Evolutionary conservation across 1,140 invertebrate genomes (phyloP), one percentile per base, ranked within the genome.

Genomic region (Orius insidiosus): DNA sequence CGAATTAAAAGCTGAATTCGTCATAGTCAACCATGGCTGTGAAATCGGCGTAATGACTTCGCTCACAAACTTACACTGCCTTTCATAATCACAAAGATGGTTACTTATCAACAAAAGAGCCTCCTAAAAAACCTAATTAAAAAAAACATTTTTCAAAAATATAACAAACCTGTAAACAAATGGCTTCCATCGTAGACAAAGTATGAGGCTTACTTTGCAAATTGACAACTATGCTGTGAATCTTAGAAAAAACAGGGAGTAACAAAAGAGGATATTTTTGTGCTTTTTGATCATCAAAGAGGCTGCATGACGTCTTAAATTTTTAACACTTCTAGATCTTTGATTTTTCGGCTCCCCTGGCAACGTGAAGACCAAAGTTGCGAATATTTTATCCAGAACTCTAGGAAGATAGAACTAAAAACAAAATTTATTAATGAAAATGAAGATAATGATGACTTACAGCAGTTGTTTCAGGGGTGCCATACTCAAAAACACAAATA

Each of bases 401-500:
- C 75, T 69, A 0, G 80, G 79, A 38, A 92, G 56, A 14, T 84
- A 54, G n/a, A 51, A 30, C 54, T 52, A 18, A 32, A 49, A 33
- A 19, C 24, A 24, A 24, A 24, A 24, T 4, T 41, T 41, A 16
- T 16, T 24, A 8, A 46, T 6, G 16, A 13, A 45, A 48, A 45
- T 16, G 3, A 36, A 47, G 30, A 47, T n/a, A 42, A 36, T 15
- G n/a, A 35, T 10, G 14, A 44, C 43, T 55, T 48, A 55, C 52
- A 45, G 39, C 45, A 10, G 50, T 54, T 24, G 49, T 53, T 46
- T 83, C 79, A 52, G 82, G 79, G 80, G 80, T 1, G 82, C 80
- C 72, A 80, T 86, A 54, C 79, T 85, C 11, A 93, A 67, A 60
- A 90, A 92, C 7, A 89, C 80, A 59, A 92, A 89, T 1, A 94